Conservation (phyloP, 2,888 invertebrate genomes). For the Amitus sp. region DNA sequence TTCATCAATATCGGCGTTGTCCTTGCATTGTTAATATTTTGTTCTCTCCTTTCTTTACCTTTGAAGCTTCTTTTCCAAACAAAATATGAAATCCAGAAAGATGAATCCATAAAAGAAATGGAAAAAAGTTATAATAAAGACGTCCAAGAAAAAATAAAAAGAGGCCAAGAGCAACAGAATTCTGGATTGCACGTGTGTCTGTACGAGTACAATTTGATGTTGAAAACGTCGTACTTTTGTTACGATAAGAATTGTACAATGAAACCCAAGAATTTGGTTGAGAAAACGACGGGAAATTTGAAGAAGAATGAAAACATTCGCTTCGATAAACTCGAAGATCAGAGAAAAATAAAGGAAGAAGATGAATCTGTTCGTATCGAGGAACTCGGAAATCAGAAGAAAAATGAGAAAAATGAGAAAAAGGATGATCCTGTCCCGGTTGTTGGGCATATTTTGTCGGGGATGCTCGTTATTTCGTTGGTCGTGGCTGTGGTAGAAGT, state of each 20-base stretch:
- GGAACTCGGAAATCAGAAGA: constrained; percentile 29
- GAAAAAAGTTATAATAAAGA: not conserved
- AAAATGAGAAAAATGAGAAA: constrained; percentile 15
- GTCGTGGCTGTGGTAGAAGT: constrained; percentile 57
- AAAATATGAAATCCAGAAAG: constrained; percentile 41
- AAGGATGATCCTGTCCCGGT: constrained; percentile 39
- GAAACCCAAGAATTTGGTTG: too few species aligned
- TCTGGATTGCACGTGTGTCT: constrained; percentile 48
- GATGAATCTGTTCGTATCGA: too few species aligned
- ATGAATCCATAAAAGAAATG: constrained; percentile 12
- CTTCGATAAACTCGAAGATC: too few species aligned
- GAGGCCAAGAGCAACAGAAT: constrained; percentile 12
- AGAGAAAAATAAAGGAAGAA: too few species aligned
- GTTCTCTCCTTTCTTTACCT: constrained; percentile 52
- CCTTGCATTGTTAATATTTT: constrained; percentile 54
- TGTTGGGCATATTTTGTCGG: constrained; percentile 55
- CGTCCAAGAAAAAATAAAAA: not conserved
- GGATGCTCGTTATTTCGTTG: constrained; percentile 55
- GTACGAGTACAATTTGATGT: constrained; percentile 45
- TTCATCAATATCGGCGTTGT: constrained; percentile 55
- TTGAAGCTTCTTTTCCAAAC: constrained; percentile 51
- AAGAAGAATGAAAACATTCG: too few species aligned
- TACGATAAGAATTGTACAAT: constrained; percentile 55
- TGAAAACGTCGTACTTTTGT: constrained; percentile 47
- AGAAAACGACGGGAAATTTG: too few species aligned